Conservation (phyloP, 2,113 vertebrate genomes). For the Elachura formosa region DNA sequence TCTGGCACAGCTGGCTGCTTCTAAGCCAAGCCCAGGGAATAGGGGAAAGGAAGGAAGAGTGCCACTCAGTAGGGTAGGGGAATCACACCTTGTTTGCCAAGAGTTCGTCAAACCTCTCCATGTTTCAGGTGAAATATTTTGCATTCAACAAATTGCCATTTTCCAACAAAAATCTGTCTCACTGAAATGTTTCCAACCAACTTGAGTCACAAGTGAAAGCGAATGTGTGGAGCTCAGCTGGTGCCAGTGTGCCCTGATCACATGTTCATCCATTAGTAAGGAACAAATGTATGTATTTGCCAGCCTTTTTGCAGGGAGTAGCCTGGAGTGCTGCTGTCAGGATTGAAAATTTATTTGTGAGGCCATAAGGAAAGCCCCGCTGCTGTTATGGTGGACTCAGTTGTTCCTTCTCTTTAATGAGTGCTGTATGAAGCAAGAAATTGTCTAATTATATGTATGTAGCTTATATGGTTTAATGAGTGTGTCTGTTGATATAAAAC, state of each 20-base stretch:
- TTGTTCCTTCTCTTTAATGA: constrained; percentile 29
- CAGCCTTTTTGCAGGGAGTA: not conserved
- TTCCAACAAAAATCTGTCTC: constrained; percentile 37
- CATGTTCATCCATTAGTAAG: constrained; percentile 48
- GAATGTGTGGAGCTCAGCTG: not conserved
- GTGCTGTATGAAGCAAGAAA: constrained; percentile 6
- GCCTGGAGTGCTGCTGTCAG: not conserved
- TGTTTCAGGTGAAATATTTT: constrained; percentile 60
- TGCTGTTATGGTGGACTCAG: not conserved
- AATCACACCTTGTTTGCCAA: not conserved
- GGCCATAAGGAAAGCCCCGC: not conserved
- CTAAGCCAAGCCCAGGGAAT: not conserved
- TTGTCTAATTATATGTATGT: not conserved
- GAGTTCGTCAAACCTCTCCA: not conserved
- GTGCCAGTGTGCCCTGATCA: constrained; percentile 27
- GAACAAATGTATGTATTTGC: constrained; percentile 27
- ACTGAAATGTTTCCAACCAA: constrained; percentile 23
- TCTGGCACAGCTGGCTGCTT: not conserved
- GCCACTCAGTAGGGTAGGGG: not conserved
- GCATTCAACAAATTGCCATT: not conserved
- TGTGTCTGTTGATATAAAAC: not conserved
- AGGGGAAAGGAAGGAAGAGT: not conserved
- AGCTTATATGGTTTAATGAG: not conserved
- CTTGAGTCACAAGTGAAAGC: not conserved
- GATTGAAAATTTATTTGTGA: constrained; percentile 19